Conservation (phyloP, 2,113 vertebrate species). For the Romanogobio albipinnatus region DNA sequence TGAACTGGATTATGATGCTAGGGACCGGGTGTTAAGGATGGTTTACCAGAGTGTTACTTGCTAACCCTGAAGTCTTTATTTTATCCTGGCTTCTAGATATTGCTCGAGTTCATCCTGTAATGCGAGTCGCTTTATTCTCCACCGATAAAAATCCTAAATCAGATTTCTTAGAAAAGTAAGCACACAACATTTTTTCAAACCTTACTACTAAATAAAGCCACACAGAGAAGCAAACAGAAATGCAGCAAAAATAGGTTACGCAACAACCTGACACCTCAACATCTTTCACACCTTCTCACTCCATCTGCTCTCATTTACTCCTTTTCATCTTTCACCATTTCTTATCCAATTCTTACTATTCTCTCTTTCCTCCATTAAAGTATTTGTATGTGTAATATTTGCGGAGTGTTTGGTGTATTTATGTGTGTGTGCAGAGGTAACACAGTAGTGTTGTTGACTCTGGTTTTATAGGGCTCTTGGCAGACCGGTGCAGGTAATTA, state of each 20-base stretch:
- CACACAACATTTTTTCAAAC: not conserved
- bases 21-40: not conserved
- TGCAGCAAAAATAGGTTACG: not conserved
- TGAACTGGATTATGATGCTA: not conserved
- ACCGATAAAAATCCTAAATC: not conserved
- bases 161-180: not conserved
- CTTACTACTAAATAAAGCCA: not conserved
- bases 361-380: not conserved
- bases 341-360: not conserved
- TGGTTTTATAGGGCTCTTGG: slow-evolving; percentile 78
- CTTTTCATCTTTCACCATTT: not conserved
- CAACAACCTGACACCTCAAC: not conserved
- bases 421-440: slow-evolving; percentile 58
- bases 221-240: not conserved
- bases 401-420: slow-evolving; percentile 22
- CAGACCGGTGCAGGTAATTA: slow-evolving; percentile 76
- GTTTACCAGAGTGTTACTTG: not conserved
- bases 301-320: not conserved
- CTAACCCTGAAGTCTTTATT: not conserved
- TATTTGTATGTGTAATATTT: slow-evolving; percentile 3
- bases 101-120: not conserved
- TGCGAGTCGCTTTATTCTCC: not conserved
- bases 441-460: slow-evolving; percentile 76
- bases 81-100: not conserved
- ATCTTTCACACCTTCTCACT: slow-evolving; percentile 18